A percentile compares a stretch with the other conserved stretches of the same genome.
Conservation (phyloP, 2,113 vertebrate genomes). For the Coptodon bakossiorum region DNA sequence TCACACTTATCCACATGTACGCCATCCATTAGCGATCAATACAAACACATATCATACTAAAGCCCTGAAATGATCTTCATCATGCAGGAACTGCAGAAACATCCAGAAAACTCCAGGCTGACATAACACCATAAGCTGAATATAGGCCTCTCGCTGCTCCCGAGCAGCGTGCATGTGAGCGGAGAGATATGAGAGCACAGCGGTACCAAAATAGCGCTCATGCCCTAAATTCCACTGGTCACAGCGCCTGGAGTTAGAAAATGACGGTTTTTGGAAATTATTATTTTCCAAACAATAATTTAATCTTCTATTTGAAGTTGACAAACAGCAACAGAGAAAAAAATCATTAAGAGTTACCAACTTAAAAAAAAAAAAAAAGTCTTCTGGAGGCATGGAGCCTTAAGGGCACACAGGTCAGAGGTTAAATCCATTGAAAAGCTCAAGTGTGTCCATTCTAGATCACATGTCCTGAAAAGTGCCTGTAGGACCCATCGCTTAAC, state of each 20-base stretch:
- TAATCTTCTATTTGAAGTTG: neutral
- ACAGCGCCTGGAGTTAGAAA: neutral
- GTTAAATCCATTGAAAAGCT: neutral
- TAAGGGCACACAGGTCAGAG: neutral
- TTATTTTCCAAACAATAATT: neutral
- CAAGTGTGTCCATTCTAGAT: neutral
- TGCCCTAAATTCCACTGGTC: slow-evolving; percentile 53
- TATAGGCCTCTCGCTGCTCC: neutral
- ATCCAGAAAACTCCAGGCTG: neutral
- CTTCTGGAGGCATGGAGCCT: neutral
- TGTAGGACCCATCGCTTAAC: neutral
- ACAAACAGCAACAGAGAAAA: neutral
- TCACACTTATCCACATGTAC: neutral
- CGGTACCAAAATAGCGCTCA: slow-evolving; percentile 50
- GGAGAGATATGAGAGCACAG: slow-evolving; percentile 7
- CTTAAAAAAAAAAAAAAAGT: neutral
- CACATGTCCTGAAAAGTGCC: neutral
- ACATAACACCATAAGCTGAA: neutral
- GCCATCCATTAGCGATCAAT: neutral
- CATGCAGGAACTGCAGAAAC: neutral
- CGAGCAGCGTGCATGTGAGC: neutral
- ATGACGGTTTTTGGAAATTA: fast-evolving
- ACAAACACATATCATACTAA: neutral
- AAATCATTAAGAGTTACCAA: neutral
- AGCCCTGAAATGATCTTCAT: neutral